A percentile compares a stretch with the other conserved stretches of the same genome.
Evolutionary conservation across 2,113 vertebrate genomes (phyloP).

Genomic region (Stigmatopora argus): DNA sequence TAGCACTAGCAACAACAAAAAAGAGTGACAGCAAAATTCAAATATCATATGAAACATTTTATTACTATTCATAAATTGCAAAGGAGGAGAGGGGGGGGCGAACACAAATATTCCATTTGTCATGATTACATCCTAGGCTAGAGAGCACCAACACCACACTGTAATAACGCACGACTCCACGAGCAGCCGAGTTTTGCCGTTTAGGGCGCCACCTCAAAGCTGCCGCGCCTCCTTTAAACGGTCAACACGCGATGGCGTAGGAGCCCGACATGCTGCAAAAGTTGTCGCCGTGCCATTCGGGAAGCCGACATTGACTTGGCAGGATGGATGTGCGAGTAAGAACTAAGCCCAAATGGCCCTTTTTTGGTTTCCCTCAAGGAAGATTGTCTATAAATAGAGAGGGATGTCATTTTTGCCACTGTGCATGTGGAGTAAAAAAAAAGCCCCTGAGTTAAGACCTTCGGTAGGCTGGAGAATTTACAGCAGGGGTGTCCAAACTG

Average conservation of each 20-base stretch:
- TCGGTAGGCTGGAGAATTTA: slow-evolving; percentile 63
- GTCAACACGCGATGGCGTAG: not conserved
- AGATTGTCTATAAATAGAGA: slow-evolving; percentile 15
- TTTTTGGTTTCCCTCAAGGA: not conserved
- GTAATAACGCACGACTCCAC: slow-evolving; percentile 50
- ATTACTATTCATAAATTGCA: slow-evolving; percentile 69
- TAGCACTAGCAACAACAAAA: not conserved
- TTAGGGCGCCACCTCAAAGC: slow-evolving; percentile 72
- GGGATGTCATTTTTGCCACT: slow-evolving; percentile 20
- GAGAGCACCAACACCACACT: slow-evolving; percentile 73
- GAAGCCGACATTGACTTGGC: slow-evolving; percentile 27
- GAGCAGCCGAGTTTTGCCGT: slow-evolving; percentile 59
- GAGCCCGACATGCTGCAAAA: slow-evolving; percentile 27
- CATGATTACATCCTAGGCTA: slow-evolving; percentile 65
- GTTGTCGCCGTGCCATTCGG: slow-evolving; percentile 38
- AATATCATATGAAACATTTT: slow-evolving; percentile 70
- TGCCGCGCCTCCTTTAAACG: slow-evolving; percentile 10
- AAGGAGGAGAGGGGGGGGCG: slow-evolving; percentile 15
- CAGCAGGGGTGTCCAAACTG: slow-evolving; percentile 8
- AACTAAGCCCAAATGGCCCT: slow-evolving; percentile 12
- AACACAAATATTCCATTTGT: slow-evolving; percentile 59
- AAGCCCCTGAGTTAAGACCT: slow-evolving; percentile 64
- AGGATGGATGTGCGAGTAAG: slow-evolving; percentile 39
- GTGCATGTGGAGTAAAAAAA: slow-evolving; percentile 19
- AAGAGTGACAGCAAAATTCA: slow-evolving; percentile 16